Evolutionary conservation across 2,113 vertebrate genomes (phyloP).

Genomic region (Barbus barbus): DNA sequence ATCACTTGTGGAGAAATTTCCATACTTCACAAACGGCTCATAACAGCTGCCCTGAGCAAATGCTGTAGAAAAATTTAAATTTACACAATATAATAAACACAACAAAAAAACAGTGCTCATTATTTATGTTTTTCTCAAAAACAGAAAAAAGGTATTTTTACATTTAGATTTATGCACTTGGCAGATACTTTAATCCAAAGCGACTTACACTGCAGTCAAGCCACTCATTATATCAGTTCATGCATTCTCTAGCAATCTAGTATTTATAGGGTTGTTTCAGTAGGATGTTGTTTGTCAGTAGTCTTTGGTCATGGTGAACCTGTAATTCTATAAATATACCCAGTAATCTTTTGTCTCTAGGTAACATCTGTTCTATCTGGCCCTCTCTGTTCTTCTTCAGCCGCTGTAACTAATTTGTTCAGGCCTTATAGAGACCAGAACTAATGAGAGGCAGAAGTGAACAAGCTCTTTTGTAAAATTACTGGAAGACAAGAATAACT

Average conservation of each 20-base stretch:
- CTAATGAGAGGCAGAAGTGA: background rate
- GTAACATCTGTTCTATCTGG: background rate
- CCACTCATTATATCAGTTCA: background rate
- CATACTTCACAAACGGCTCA: conserved; percentile 94
- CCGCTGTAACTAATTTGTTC: background rate
- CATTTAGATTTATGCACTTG: background rate
- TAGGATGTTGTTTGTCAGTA: background rate
- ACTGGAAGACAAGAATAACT: background rate
- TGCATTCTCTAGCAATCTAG: background rate
- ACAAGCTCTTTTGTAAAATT: background rate
- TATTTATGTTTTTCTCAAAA: no score
- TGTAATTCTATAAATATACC: background rate
- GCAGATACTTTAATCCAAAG: background rate
- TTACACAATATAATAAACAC: background rate
- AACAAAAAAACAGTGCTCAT: background rate
- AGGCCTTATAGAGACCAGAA: background rate
- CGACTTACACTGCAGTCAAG: background rate
- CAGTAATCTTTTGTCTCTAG: background rate
- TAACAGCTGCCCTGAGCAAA: conserved; percentile 92
- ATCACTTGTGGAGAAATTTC: conserved; percentile 93
- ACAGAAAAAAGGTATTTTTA: background rate
- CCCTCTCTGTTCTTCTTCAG: background rate
- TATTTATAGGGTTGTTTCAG: background rate
- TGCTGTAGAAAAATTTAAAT: conserved; percentile 61
- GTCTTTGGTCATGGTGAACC: background rate